Conservation (phyloP, 1,140 invertebrate genomes). For the Bombus waltoni region DNA sequence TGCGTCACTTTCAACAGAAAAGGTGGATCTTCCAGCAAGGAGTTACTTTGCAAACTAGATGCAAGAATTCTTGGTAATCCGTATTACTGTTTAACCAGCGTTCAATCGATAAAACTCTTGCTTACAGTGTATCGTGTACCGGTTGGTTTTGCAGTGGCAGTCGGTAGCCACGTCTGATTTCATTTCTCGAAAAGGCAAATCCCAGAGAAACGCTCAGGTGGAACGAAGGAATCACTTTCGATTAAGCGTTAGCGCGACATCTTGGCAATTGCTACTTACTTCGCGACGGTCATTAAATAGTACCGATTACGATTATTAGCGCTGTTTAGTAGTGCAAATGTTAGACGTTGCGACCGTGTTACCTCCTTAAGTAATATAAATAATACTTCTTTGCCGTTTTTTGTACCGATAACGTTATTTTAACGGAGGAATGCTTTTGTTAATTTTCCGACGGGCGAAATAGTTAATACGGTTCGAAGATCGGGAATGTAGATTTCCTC, state of each 20-base stretch:
- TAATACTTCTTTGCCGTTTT: background rate
- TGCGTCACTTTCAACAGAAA: background rate
- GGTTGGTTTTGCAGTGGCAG: background rate
- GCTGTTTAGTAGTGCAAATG: background rate
- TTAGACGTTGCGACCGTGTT: background rate
- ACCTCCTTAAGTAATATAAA: too few species aligned
- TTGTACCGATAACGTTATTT: background rate
- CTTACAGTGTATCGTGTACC: background rate
- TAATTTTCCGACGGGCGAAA: background rate
- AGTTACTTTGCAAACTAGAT: background rate
- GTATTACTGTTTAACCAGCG: background rate
- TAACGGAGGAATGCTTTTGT: background rate
- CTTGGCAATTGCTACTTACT: slow-evolving; percentile 5
- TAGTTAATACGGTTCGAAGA: background rate
- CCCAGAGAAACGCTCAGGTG: slow-evolving; percentile 4
- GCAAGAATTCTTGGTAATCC: background rate
- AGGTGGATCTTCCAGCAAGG: background rate
- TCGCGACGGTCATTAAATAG: background rate
- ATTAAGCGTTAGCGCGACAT: slow-evolving; percentile 7
- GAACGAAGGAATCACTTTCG: slow-evolving; percentile 25
- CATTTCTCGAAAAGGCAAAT: slow-evolving; percentile 20
- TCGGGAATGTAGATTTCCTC: background rate
- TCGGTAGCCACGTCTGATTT: slow-evolving; percentile 1
- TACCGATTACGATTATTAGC: slow-evolving; percentile 17
- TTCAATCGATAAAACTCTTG: slow-evolving; percentile 17